Percentiles rank a stretch among this genome's conserved stretches.
These are phyloP conservation scores for Spodoptera picta DNA, from an alignment of 2,888 invertebrate genomes.

Conservation along the genomic window DNA sequence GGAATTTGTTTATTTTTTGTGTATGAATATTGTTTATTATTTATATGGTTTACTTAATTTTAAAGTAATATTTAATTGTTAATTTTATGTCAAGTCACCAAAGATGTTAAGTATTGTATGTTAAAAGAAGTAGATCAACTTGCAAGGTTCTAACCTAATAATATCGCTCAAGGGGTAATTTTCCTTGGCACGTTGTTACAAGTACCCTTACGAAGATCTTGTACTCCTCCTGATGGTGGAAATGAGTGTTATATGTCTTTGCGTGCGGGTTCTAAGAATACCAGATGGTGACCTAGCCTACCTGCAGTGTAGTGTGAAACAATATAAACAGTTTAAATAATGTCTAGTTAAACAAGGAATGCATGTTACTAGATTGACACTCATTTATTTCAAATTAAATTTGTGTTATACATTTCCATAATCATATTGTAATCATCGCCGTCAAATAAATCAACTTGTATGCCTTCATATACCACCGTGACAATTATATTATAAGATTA, in stretches of 20 bases:
- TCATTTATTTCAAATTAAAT: no score
- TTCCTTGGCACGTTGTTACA: no score
- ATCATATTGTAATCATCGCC: conserved; percentile 31
- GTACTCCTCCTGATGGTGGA: no score
- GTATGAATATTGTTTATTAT: conserved; percentile 3
- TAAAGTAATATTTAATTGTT: conserved; percentile 16
- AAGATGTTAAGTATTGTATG: conserved; percentile 48
- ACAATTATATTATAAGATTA: conserved; percentile 56
- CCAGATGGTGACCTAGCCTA: no score
- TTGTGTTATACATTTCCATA: conserved; percentile 5
- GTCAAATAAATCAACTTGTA: conserved; percentile 47
- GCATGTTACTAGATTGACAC: conserved; percentile 2
- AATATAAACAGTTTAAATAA: no score
- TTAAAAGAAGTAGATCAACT: conserved; percentile 9
- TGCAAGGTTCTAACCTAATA: not conserved
- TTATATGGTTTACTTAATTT: not conserved
- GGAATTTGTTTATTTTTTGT: conserved; percentile 1
- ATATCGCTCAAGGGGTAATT: no score
- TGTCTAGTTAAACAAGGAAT: no score
- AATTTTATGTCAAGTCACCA: conserved; percentile 37
- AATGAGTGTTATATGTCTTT: no score
- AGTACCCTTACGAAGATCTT: no score
- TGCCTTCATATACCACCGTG: conserved; percentile 59
- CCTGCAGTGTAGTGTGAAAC: no score
- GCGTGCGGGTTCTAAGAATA: no score